Evolutionary conservation across 2,888 invertebrate genomes (phyloP), one percentile per base, ranked within the genome.

Genomic region (Clistopyga incitator): DNA sequence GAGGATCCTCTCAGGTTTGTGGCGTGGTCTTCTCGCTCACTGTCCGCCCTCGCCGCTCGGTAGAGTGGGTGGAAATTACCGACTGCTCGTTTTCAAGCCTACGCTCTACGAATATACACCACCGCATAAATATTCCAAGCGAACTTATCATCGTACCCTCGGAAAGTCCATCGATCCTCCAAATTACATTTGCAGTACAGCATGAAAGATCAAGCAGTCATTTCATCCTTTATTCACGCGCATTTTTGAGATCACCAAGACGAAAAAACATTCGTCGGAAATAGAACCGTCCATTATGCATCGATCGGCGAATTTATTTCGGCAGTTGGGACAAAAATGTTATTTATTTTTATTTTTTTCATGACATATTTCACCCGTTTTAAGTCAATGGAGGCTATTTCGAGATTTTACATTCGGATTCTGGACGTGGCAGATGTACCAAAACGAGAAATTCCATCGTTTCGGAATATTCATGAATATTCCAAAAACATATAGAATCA

Each of bases 31-130:
- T 81, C 81, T 84, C 81, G 78, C 65, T 81, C 84, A 78, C 72
- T 78, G 84, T 84, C 80, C 84, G 74, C 84, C 84, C 70, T 81
- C 80, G 79, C 79, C 68, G 65, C 71, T 77, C 52, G 76, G 76
- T 42, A 45, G 67, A 75, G 84, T 84, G 84, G 84, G 84, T 84
- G 84, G 84, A 81, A 84, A 84, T 84, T 81, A 84, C 74, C 78
- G 84, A 84, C 78, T 78, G 70, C 65, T 59, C 65, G 81, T 75
- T 75, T 61, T 70, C 65, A 78, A 78, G 56, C 84, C 84, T 81
- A 84, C 84, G 81, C 84, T 47, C 29, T 77, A 50, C 78, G 70
- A 34, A 50, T 71, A 70, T 71, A 65, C 50, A 74, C 47, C 25
- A 20, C 75, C 75, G 75, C 78, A 84, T 81, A 84, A 84, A 84